These are phyloP conservation scores for Huso huso DNA, from an alignment of 2,797 vertebrate species.

Conservation along the genomic window DNA sequence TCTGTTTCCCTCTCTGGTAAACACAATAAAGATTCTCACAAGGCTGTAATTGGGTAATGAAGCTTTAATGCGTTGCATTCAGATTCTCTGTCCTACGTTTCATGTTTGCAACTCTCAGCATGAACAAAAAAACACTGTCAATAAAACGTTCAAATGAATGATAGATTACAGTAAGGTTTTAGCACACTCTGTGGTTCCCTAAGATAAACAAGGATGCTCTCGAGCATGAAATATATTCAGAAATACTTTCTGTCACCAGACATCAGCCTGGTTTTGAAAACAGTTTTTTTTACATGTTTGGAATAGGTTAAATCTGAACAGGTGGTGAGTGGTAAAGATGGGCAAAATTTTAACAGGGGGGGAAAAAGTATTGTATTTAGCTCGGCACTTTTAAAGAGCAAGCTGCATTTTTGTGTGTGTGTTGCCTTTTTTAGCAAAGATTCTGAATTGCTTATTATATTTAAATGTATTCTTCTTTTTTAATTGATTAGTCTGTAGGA, in stretches of 20 bases:
- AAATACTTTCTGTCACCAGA: not conserved
- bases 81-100: not conserved
- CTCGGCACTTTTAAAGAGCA: too few relatives aligned
- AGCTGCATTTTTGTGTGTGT: too few relatives aligned
- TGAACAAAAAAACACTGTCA: not conserved
- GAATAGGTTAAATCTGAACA: too few relatives aligned
- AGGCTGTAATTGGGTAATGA: not conserved
- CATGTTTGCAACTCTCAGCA: not conserved
- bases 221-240: not conserved
- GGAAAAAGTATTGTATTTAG: too few relatives aligned
- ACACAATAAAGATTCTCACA: not conserved
- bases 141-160: not conserved
- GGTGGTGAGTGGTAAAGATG: too few relatives aligned
- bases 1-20: not conserved
- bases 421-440: too few relatives aligned
- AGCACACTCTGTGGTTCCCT: not conserved
- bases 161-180: not conserved
- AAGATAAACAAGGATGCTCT: conserved; percentile 1
- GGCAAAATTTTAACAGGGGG: too few relatives aligned
- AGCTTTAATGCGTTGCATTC: not conserved
- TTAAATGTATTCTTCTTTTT: too few relatives aligned
- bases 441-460: too few relatives aligned
- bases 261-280: not conserved
- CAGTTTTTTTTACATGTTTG: not conserved
- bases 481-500: too few relatives aligned